A percentile compares a stretch with the other conserved stretches of the same genome.
These are phyloP conservation scores for Chinchilla lanigera DNA, from an alignment of 2,113 vertebrate species.

Conservation along the genomic window DNA sequence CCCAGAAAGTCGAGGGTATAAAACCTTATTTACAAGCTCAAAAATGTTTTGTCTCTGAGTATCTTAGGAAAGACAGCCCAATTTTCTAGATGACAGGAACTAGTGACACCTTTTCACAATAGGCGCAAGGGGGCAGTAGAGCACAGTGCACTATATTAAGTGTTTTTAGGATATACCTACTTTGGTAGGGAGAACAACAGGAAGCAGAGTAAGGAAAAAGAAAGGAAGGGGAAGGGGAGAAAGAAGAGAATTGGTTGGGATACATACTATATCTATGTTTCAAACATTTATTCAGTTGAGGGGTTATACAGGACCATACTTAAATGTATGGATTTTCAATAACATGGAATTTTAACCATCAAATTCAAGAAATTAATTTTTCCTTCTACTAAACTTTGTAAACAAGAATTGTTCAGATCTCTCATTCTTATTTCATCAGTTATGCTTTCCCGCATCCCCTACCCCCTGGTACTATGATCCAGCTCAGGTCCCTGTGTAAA, in stretches of 20 bases:
- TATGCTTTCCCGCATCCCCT: not conserved
- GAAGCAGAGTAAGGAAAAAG: not conserved
- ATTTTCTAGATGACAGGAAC: not conserved
- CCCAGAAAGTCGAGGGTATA: not conserved
- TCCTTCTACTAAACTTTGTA: not conserved
- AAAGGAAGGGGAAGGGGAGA: not conserved
- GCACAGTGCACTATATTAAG: not conserved
- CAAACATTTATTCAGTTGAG: not conserved
- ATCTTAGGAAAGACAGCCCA: not conserved
- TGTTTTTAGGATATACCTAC: not conserved
- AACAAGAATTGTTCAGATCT: not conserved
- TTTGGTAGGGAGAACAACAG: not conserved
- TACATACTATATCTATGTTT: not conserved
- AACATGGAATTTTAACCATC: not conserved
- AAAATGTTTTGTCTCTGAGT: slow-evolving; percentile 10
- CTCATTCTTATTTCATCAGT: not conserved
- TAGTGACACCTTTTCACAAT: not conserved
- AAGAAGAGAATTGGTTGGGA: not conserved
- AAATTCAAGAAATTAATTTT: not conserved
- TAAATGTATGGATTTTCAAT: not conserved
- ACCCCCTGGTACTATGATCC: not conserved
- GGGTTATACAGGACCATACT: not conserved
- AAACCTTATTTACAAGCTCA: not conserved
- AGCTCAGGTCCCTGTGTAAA: not conserved
- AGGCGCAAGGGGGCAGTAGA: slow-evolving; percentile 61